A percentile compares a stretch with the other conserved stretches of the same genome.
phyloP scores from a whole-genome alignment of 1,140 invertebrate genomes.

The Tetramorium parvispinum region DNA sequence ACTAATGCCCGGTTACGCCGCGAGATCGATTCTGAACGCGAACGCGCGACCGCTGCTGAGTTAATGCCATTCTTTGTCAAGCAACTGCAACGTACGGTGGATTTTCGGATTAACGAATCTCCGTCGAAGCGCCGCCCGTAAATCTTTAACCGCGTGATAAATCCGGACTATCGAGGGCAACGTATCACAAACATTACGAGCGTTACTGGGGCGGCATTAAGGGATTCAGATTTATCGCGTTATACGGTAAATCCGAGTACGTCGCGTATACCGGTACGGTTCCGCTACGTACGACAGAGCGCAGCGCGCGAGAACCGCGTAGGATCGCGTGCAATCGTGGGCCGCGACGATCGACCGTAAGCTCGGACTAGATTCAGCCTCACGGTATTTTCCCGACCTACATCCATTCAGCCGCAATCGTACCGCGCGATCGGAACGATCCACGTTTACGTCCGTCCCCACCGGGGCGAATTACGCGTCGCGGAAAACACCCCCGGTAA shows the following conservation, averaged over 20 bases:
- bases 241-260: background rate
- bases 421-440: slow-evolving; percentile 42
- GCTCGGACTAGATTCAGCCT: slow-evolving; percentile 22
- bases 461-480: slow-evolving; percentile 33
- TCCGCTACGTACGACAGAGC: background rate
- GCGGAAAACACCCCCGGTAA: slow-evolving; percentile 24
- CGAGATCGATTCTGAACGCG: slow-evolving; percentile 5
- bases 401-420: slow-evolving; percentile 47
- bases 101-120: background rate
- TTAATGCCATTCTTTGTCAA: background rate
- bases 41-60: background rate
- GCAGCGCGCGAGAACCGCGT: background rate
- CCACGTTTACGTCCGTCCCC: slow-evolving; percentile 32
- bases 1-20: slow-evolving; percentile 14
- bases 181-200: background rate
- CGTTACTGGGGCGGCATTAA: background rate
- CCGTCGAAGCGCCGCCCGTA: background rate
- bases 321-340: slow-evolving; percentile 35
- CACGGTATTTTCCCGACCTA: slow-evolving; percentile 50
- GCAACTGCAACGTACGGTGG: background rate
- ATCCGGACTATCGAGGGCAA: background rate
- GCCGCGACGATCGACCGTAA: slow-evolving; percentile 26
- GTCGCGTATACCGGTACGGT: background rate
- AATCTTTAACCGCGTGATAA: background rate
- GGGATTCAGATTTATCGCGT: background rate